Base-by-base conservation (phyloP, 2,113 vertebrate species). In the Phalacrocorax carbo region DNA sequence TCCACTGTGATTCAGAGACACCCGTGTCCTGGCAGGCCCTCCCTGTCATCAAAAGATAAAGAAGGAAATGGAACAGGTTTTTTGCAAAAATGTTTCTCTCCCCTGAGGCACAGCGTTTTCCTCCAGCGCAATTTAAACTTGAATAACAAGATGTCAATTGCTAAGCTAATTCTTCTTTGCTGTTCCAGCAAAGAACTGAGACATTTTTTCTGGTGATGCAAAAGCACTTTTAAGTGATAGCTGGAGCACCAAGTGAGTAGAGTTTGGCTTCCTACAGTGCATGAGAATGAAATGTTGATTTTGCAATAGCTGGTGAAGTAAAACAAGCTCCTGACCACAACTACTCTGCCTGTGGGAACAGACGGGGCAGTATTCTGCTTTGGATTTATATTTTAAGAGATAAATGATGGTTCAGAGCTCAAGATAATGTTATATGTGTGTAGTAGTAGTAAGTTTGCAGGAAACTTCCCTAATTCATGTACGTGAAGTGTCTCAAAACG, bases 221-320 rank as follows among this genome's bases (percentile, higher is more conserved):
- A 61, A 78, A 85, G 10, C 29, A 36, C 66, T 89, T 71, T 80
- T 73, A 86, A 91, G 66, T 80, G 70, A 51, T 94, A 92, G 77
- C 54, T 76, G 44, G 32, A 92, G 57, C 57, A 81, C 36, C 27
- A 69, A 38, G 76, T 49, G 72, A 95, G 81, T 79, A 0, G 3
- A 82, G 18, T 90, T 57, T 83, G 87, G 62, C 77, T 90, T 96
- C 93, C 83, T 71, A 34, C 4, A 0, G 83, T 68, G 91, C 78
- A 13, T 18, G n/a, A 87, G 88, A 95, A 95, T 88, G 42, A 94
- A 92, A 86, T 51, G 82, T 94, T 96, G 82, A 82, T 94, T 97
- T 95, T 88, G 62, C 83, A 96, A 91, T 68, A 60, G 69, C 69
- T 93, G 84, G 66, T 88, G 79, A 88, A 84, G 64, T 90, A 69